phyloP scores from a whole-genome alignment of 2,113 vertebrate species.

The Abramis brama region DNA sequence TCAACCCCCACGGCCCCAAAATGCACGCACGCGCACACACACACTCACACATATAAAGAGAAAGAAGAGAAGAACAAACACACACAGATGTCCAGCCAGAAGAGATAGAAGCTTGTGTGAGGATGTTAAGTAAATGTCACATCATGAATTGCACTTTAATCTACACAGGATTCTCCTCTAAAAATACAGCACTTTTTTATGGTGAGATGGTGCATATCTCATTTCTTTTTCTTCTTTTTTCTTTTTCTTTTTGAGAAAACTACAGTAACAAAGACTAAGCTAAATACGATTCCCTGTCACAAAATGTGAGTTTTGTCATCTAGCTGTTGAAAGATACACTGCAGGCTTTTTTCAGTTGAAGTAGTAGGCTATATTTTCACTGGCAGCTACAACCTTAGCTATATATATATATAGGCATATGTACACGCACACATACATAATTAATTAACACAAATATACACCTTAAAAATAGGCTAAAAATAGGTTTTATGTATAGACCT shows the following conservation, averaged over 20 bases:
- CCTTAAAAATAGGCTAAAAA: no score
- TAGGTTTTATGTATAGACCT: no score
- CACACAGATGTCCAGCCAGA: slow-evolving; percentile 31
- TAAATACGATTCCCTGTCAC: neutral
- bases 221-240: neutral
- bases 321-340: no score
- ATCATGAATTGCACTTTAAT: neutral
- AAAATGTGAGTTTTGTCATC: neutral
- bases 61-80: slow-evolving; percentile 27
- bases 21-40: slow-evolving; percentile 29
- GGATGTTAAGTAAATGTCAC: neutral
- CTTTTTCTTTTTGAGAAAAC: neutral
- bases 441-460: no score
- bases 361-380: no score
- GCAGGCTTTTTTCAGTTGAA: no score
- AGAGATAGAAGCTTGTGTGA: neutral
- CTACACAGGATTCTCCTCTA: neutral
- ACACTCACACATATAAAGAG: slow-evolving; percentile 21
- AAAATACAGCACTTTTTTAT: neutral
- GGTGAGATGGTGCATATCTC: no score
- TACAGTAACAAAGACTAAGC: neutral
- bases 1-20: slow-evolving; percentile 12
- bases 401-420: no score
- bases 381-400: no score
- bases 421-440: no score